phyloP scores from a whole-genome alignment of 2,888 invertebrate genomes.

The Dynastes tityus region DNA sequence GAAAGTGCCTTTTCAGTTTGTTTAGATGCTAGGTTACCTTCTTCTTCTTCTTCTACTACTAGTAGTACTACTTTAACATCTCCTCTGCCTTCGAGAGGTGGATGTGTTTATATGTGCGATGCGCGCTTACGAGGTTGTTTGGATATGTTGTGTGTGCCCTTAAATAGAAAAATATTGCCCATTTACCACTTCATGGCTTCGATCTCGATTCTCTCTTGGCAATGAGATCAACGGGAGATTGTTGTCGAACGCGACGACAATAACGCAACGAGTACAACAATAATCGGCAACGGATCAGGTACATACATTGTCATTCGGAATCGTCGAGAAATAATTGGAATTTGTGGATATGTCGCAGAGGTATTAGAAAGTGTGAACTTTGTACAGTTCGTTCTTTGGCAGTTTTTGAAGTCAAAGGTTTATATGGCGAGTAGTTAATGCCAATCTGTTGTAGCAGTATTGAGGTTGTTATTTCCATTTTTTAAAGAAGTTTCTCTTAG shows the following conservation, averaged over 20 bases:
- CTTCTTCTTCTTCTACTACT: conserved; percentile 6
- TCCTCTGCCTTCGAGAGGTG: not conserved
- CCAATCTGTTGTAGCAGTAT: no score
- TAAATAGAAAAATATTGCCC: conserved; percentile 40
- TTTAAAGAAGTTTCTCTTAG: no score
- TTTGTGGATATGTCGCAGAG: not conserved
- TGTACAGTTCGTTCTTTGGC: not conserved
- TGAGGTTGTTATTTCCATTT: no score
- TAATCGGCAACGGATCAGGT: conserved; percentile 19
- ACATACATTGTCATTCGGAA: not conserved
- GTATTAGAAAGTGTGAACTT: conserved; percentile 24
- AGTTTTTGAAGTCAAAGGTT: no score
- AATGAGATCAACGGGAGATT: conserved; percentile 38
- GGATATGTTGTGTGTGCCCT: conserved; percentile 4
- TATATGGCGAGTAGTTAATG: no score
- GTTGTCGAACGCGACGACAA: conserved; percentile 33
- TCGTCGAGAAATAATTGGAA: conserved; percentile 13
- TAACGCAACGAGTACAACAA: not conserved
- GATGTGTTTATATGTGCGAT: not conserved
- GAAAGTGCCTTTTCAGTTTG: conserved; percentile 48
- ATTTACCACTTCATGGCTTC: conserved; percentile 11
- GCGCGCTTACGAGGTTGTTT: not conserved
- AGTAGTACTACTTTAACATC: no score
- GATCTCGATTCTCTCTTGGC: conserved; percentile 13
- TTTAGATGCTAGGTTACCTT: conserved; percentile 34